These are phyloP conservation scores for Sphenodon punctatus DNA, from an alignment of 2,797 vertebrate genomes.

Conservation along the genomic window DNA sequence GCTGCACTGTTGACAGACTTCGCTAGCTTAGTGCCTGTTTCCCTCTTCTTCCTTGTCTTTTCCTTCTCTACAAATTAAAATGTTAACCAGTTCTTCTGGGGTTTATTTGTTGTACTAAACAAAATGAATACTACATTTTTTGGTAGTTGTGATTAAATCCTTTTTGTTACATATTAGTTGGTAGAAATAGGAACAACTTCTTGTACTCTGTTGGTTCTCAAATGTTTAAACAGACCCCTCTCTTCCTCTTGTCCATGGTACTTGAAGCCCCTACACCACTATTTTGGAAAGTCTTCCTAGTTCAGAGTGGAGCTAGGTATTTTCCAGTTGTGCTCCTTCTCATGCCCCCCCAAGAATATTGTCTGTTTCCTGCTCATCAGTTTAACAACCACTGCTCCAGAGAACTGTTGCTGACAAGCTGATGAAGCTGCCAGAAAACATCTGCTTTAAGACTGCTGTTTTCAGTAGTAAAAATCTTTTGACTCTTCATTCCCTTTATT, in stretches of 20 bases:
- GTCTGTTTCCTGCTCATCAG: too few species aligned
- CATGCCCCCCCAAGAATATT: too few species aligned
- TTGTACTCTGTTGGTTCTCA: conserved; percentile 35
- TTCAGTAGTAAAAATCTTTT: conserved; percentile 8
- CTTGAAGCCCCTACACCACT: too few species aligned
- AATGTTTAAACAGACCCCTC: too few species aligned
- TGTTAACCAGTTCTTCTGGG: neutral
- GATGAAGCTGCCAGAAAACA: conserved; percentile 18
- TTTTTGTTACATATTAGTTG: conserved; percentile 43
- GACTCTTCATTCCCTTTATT: neutral
- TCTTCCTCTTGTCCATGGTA: too few species aligned
- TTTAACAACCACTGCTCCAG: too few species aligned
- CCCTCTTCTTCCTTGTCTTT: neutral
- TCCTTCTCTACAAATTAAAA: neutral
- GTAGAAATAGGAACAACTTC: conserved; percentile 55
- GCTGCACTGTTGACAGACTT: neutral
- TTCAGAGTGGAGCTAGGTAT: too few species aligned
- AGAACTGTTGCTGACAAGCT: conserved; percentile 67
- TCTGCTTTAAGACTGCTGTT: conserved; percentile 2
- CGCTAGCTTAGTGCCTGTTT: neutral
- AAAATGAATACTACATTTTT: conserved; percentile 31
- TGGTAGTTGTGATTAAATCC: conserved; percentile 49
- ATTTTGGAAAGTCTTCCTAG: too few species aligned
- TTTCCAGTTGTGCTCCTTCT: too few species aligned
- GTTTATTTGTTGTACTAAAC: neutral